phyloP scores from a whole-genome alignment of 2,888 invertebrate genomes.

The Nezara viridula region DNA sequence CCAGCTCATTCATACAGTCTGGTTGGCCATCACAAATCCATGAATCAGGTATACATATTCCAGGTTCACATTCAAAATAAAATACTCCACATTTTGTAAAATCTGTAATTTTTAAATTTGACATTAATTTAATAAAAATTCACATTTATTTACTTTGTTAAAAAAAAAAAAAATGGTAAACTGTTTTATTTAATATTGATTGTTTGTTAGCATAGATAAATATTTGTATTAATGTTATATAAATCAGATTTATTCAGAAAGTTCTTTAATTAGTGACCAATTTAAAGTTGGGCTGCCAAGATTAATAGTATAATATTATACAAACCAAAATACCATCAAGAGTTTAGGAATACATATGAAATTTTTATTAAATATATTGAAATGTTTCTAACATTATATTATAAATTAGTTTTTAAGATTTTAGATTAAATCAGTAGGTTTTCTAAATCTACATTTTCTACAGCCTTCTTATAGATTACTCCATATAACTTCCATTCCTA shows the following conservation, averaged over 20 bases:
- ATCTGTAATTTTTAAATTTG: constrained; percentile 44
- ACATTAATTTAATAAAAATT: neutral
- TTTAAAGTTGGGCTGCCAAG: neutral
- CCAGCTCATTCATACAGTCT: constrained; percentile 79
- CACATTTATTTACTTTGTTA: neutral
- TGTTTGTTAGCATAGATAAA: neutral
- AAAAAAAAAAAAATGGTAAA: neutral
- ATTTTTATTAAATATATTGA: too few species aligned
- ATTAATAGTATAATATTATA: neutral
- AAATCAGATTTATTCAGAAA: too few species aligned
- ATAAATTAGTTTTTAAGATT: too few species aligned
- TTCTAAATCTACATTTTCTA: too few species aligned
- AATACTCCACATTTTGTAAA: constrained; percentile 54
- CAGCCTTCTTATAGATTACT: too few species aligned
- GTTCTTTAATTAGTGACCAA: neutral
- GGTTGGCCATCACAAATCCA: constrained; percentile 80
- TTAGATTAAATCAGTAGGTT: too few species aligned
- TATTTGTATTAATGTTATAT: neutral
- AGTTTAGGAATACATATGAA: too few species aligned
- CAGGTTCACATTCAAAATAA: constrained; percentile 76
- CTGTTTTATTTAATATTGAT: neutral
- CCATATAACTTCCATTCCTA: too few species aligned
- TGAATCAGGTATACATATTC: constrained; percentile 76
- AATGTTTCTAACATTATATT: too few species aligned
- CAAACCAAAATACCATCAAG: too few species aligned